These are phyloP conservation scores for Apamea epomidion DNA, from an alignment of 2,888 invertebrate genomes.

Conservation along the genomic window DNA sequence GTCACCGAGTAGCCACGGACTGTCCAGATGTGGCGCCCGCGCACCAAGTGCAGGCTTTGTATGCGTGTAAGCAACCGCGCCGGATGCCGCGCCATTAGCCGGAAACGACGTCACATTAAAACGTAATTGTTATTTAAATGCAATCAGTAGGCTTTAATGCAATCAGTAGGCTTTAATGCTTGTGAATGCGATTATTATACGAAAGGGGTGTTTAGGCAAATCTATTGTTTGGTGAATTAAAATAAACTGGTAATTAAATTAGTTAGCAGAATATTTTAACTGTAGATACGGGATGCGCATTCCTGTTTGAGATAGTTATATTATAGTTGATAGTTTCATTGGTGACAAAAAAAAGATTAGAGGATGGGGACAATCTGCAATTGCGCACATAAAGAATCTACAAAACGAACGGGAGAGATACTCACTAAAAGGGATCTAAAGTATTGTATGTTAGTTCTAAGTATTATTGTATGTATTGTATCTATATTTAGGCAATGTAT, in stretches of 20 bases:
- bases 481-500: too few relatives aligned
- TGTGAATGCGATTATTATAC: conserved; percentile 59
- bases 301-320: neutral
- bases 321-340: neutral
- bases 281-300: conserved; percentile 26
- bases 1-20: conserved; percentile 55
- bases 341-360: neutral
- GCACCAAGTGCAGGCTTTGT: conserved; percentile 74
- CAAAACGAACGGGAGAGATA: too few relatives aligned
- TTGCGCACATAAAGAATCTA: too few relatives aligned
- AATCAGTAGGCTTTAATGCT: conserved; percentile 69
- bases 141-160: conserved; percentile 70
- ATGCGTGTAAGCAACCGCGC: conserved; percentile 79
- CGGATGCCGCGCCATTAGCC: conserved; percentile 78
- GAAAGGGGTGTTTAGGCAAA: conserved; percentile 58
- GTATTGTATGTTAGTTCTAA: too few relatives aligned
- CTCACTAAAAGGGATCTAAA: too few relatives aligned
- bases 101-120: conserved; percentile 81
- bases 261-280: conserved; percentile 13
- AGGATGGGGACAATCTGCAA: too few relatives aligned
- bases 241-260: conserved; percentile 36
- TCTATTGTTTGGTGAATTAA: conserved; percentile 46
- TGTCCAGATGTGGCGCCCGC: conserved; percentile 80
- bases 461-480: too few relatives aligned
- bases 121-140: conserved; percentile 84